A percentile compares a stretch with the other conserved stretches of the same genome.
Conservation (phyloP, 2,888 invertebrate species). For the Fragum whitleyi region DNA sequence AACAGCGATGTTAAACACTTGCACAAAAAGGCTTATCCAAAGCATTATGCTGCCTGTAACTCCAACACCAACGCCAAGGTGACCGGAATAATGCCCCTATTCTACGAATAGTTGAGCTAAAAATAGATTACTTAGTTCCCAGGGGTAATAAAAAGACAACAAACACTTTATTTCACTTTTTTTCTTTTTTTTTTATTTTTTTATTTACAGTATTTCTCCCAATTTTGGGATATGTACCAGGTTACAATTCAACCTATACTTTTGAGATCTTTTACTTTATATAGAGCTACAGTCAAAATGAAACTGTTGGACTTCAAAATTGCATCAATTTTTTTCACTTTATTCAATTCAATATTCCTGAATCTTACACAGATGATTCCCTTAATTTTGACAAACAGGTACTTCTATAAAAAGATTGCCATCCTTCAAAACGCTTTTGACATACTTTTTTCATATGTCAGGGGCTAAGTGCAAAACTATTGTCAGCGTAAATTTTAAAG, state of each 20-base stretch:
- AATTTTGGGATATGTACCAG: background rate
- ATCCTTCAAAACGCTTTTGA: background rate
- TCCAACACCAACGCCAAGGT: too few relatives aligned
- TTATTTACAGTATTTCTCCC: slow-evolving; percentile 53
- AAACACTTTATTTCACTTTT: slow-evolving; percentile 28
- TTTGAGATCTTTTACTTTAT: slow-evolving; percentile 34
- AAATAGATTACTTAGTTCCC: too few relatives aligned
- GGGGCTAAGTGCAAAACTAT: background rate
- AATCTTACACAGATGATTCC: background rate
- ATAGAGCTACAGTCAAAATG: background rate
- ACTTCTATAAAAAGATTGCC: background rate
- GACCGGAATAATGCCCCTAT: too few relatives aligned
- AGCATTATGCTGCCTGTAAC: too few relatives aligned
- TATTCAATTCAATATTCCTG: background rate
- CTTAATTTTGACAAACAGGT: background rate
- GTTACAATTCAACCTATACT: background rate
- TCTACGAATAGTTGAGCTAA: too few relatives aligned
- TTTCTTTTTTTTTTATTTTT: slow-evolving; percentile 49
- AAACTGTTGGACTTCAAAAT: background rate
- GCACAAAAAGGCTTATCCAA: too few relatives aligned
- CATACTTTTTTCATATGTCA: background rate
- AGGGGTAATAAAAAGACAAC: slow-evolving; percentile 13
- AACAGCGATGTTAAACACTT: too few relatives aligned
- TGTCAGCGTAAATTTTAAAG: too few relatives aligned
- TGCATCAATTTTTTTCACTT: background rate